Evolutionary conservation across 2,888 invertebrate species (phyloP).

Genomic region (Amiota mariae): DNA sequence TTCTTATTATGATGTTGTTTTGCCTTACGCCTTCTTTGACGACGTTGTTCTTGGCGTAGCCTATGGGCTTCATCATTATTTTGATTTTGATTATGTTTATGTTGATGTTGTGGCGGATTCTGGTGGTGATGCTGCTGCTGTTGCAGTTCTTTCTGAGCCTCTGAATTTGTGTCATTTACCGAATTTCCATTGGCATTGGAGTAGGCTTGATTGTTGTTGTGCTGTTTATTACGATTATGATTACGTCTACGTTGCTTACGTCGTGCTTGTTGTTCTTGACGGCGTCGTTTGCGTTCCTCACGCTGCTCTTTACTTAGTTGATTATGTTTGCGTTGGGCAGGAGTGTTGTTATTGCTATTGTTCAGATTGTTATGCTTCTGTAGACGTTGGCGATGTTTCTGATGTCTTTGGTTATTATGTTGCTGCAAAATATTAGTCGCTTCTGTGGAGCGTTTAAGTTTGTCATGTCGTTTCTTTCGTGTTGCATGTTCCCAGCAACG

Average conservation of each 20-base stretch:
- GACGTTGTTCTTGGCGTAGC: conserved; percentile 8
- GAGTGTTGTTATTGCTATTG: conserved; percentile 44
- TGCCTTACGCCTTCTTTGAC: conserved; percentile 2
- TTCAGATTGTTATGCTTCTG: conserved; percentile 54
- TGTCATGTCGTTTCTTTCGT: conserved; percentile 63
- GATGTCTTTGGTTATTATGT: conserved; percentile 60
- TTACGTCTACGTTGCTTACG: conserved; percentile 60
- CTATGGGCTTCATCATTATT: not conserved
- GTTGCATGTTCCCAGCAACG: conserved; percentile 88
- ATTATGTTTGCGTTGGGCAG: conserved; percentile 51
- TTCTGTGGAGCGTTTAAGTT: conserved; percentile 68
- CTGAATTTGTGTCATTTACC: conserved; percentile 41
- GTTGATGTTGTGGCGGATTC: not conserved
- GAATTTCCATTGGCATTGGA: conserved; percentile 1
- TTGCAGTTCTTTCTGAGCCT: conserved; percentile 36
- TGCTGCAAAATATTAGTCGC: conserved; percentile 58
- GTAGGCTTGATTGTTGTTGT: conserved; percentile 34
- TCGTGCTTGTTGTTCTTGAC: conserved; percentile 58
- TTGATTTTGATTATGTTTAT: not conserved
- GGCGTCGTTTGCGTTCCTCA: conserved; percentile 62
- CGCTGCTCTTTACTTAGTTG: conserved; percentile 63
- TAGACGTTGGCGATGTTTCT: conserved; percentile 57
- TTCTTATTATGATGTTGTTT: conserved; percentile 3
- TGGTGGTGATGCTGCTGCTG: conserved; percentile 48
- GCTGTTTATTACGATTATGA: conserved; percentile 48